These are phyloP conservation scores for Spilogale gracilis DNA, from an alignment of 2,113 vertebrate species.

Conservation along the genomic window DNA sequence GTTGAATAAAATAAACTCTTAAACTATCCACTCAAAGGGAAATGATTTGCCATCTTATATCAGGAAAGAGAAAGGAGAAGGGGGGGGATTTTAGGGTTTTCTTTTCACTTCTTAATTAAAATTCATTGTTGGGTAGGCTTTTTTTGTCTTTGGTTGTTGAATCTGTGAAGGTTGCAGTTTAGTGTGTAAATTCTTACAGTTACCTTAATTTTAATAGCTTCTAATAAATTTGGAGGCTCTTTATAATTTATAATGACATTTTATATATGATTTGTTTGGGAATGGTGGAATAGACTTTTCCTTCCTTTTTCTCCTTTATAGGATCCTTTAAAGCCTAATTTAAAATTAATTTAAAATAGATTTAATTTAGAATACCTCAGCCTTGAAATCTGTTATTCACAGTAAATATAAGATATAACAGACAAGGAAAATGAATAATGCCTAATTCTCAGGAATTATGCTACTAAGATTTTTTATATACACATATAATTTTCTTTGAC, in stretches of 20 bases:
- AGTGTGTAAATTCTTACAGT: not conserved
- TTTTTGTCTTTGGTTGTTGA: not conserved
- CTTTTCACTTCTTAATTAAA: constrained; percentile 21
- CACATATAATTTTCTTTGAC: not conserved
- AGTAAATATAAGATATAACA: not conserved
- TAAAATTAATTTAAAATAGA: constrained; percentile 38
- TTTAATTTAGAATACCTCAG: constrained; percentile 29
- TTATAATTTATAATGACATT: not conserved
- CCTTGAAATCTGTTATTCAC: constrained; percentile 52
- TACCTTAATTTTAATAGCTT: constrained; percentile 46
- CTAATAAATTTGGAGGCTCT: not conserved
- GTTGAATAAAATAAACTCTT: not conserved
- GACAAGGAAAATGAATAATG: not conserved
- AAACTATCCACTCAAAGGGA: not conserved
- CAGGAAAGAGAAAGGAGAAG: not conserved
- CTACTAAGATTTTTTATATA: not conserved
- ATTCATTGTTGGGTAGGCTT: not conserved
- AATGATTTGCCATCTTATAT: not conserved
- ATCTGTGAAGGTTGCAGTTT: not conserved
- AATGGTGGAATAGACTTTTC: not conserved
- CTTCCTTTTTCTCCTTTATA: not conserved
- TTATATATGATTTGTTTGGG: constrained; percentile 8
- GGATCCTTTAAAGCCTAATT: not conserved
- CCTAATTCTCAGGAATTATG: not conserved
- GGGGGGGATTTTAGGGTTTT: not conserved